Evolutionary conservation across 2,888 invertebrate genomes (phyloP), one percentile per base, ranked within the genome.

Genomic region (Eremobia ochroleuca): DNA sequence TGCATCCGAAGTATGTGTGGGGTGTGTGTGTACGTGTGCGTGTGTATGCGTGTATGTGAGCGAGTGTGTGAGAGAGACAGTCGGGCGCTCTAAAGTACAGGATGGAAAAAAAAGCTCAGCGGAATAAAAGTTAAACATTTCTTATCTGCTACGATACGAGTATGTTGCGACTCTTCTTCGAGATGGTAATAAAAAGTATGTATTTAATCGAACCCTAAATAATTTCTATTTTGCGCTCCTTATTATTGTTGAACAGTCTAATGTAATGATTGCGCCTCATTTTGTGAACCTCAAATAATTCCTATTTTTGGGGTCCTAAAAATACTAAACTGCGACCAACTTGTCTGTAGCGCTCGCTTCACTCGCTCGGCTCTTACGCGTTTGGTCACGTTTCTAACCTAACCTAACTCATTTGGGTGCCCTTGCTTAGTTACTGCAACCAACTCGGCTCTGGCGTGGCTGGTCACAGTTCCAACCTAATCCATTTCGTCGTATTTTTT

Each of bases 1-100:
- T 79, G 77, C 82, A 66, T 37, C 21, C 13, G 31, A 72, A 71
- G 66, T 75, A 61, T 61, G 71, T 64, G 61, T 61, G 65, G 2
- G 6, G 31, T 55, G 25, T 52, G n/a, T 9, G 46, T 21, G n/a
- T 25, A 13, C 13, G 43, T 58, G 4, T 11, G 25, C 1, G 31
- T 8, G 43, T 15, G 43, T 37, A 2, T 40, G 13, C 34, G 52
- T 21, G 15, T 43, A 31, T 34, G 28, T 66, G 21, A 11, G 1
- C n/a, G 28, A 28, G 40, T 73, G 34, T 49, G 21, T 46, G 49
- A 6, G 18, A 34, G 58, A 71, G 31, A 31, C n/a, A 62, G 11
- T 25, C 13, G 1, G 43, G 18, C 18, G 43, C 2, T 49, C 4
- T 31, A 9, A 5, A 11, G 0, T 55, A 62, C n/a, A 46, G 52